A percentile compares a stretch with the other conserved stretches of the same genome.
Conservation (phyloP, 1,140 invertebrate species). For the Sycophila sp. region DNA sequence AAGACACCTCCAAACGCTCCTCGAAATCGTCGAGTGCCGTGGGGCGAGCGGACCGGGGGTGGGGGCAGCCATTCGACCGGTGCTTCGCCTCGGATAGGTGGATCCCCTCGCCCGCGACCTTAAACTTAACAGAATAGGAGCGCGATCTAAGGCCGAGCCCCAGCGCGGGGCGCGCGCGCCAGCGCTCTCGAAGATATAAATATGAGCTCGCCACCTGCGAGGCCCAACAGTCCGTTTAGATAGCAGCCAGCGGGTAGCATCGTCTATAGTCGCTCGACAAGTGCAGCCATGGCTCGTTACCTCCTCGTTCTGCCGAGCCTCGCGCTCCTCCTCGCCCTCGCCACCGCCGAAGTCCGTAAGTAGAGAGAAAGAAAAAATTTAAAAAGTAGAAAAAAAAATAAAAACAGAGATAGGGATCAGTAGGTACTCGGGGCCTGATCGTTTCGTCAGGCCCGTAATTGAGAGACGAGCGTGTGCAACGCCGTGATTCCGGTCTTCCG, state of each 20-base stretch:
- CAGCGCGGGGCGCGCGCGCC: not conserved
- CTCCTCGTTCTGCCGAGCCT: not conserved
- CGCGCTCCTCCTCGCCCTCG: slow-evolving; percentile 28
- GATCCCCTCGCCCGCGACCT: slow-evolving; percentile 39
- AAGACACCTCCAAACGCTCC: not conserved
- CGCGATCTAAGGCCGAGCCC: slow-evolving; percentile 46
- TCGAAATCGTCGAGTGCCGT: not conserved
- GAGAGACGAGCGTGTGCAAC: no score
- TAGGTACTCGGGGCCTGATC: no score
- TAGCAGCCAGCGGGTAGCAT: not conserved
- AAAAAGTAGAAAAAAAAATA: no score
- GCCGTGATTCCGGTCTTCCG: no score
- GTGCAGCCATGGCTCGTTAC: slow-evolving; percentile 35
- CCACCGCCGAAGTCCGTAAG: slow-evolving; percentile 53
- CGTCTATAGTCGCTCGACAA: slow-evolving; percentile 32
- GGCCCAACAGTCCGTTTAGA: not conserved
- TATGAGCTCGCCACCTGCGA: slow-evolving; percentile 38
- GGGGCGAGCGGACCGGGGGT: not conserved
- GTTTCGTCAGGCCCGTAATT: no score
- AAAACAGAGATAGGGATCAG: no score
- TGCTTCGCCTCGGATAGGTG: not conserved
- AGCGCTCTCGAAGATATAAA: slow-evolving; percentile 54
- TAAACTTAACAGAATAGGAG: slow-evolving; percentile 52
- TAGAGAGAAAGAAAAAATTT: slow-evolving; percentile 15
- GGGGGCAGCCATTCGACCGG: not conserved